Base-by-base conservation (phyloP, 2,888 invertebrate species). In the Alsophila aescularia region DNA sequence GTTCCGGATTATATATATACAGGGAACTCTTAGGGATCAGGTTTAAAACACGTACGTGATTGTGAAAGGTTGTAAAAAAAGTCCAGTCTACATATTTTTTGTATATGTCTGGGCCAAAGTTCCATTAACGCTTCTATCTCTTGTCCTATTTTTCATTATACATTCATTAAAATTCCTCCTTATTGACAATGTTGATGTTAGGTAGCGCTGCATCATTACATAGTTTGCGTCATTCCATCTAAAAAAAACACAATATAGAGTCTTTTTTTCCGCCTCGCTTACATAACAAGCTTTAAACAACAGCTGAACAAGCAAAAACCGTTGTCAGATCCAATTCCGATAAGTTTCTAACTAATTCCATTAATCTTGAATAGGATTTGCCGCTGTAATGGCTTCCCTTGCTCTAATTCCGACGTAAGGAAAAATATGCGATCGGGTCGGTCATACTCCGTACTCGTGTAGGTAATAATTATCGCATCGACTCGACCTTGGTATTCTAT, bases 261-360 rank as follows among this genome's bases (percentile, higher is more conserved):
- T 32, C 8, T 29, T 29, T 32, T 32, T 45, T 47, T 34, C 45
- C 40, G 13, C 12, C 18, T n/a, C 42, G 42, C 32, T 36, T 45
- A 41, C 37, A 52, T 50, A 57, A 50, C 51, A 36, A 37, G 49
- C 44, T 44, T 41, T 44, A 49, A 44, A 49, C 47, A 42, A 42
- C 44, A 51, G 42, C 60, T 51, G 56, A 58, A 51, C 41, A 61
- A 57, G 55, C 62, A 58, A 59, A 60, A 65, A 55, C 59, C 41
- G 24, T 60, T 62, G 62, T 64, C 60, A 60, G 69, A 76, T 75
- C 69, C 75, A 70, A 76, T 75, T 72, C 66, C 63, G 62, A 66
- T 68, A 64, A 66, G 69, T 72, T 66, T 59, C 50, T 53, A 71
- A 60, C 62, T 69, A 67, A 71, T 67, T 64, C 64, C 63, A 72